These are phyloP conservation scores for Drosophila nigromelanica DNA, from an alignment of 1,140 invertebrate genomes.

Conservation along the genomic window DNA sequence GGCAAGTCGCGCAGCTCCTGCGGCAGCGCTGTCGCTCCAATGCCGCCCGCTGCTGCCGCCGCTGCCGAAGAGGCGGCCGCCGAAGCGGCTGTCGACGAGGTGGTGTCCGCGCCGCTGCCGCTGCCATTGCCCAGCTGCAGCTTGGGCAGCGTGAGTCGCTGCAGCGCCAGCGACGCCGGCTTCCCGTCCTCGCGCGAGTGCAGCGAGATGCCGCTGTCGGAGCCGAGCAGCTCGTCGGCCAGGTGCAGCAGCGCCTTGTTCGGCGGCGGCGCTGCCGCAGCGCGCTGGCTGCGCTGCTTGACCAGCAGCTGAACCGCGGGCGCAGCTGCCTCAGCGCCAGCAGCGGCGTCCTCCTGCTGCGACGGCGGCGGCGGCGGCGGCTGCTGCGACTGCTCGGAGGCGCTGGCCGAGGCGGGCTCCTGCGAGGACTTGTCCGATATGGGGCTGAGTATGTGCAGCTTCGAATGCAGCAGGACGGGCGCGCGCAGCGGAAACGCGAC, in stretches of 20 bases:
- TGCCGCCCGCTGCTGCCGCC: conserved; percentile 35
- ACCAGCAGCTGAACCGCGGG: conserved; percentile 21
- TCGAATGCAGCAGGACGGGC: conserved; percentile 88
- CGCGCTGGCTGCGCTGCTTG: conserved; percentile 17
- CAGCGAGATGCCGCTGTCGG: conserved; percentile 93
- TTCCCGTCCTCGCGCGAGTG: conserved; percentile 91
- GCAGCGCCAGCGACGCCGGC: conserved; percentile 85
- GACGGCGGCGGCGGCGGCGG: conserved; percentile 48
- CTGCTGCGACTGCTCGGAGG: conserved; percentile 87
- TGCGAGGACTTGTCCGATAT: conserved; percentile 96
- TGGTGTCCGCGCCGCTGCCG: conserved; percentile 71
- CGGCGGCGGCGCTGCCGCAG: conserved; percentile 87
- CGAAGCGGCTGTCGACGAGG: background rate
- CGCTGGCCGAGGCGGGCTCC: conserved; percentile 91
- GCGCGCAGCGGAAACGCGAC: conserved; percentile 86
- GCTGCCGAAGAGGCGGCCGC: background rate
- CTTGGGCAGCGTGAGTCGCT: conserved; percentile 86
- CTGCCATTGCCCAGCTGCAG: conserved; percentile 81
- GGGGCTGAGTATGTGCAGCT: conserved; percentile 93
- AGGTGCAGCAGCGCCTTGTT: conserved; percentile 91
- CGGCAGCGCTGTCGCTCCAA: conserved; percentile 85
- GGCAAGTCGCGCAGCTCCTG: conserved; percentile 91
- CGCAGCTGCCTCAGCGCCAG: conserved; percentile 55
- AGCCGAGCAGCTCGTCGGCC: conserved; percentile 91
- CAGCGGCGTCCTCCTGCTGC: conserved; percentile 42